Conservation (phyloP, 1,140 invertebrate genomes). For the Anoplolepis gracilipes region DNA sequence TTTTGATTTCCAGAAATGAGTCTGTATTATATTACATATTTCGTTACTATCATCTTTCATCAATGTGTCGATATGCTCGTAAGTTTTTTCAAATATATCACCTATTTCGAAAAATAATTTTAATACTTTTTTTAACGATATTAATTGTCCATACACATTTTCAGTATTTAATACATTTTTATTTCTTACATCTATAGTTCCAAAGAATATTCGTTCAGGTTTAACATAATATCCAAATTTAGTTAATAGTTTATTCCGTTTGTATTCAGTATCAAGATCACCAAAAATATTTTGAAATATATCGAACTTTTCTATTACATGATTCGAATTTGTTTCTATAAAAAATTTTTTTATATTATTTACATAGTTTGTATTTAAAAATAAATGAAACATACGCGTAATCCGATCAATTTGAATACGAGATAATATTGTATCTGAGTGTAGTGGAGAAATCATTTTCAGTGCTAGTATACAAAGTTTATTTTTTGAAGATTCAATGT, state of each 20-base stretch:
- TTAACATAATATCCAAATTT: background rate
- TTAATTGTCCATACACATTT: conserved; percentile 8
- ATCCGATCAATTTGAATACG: conserved; percentile 1
- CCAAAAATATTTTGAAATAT: background rate
- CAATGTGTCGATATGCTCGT: background rate
- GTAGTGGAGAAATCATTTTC: conserved; percentile 25
- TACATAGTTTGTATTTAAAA: conserved; percentile 26
- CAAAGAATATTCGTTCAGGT: conserved; percentile 14
- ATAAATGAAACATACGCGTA: background rate
- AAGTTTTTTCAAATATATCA: conserved; percentile 5
- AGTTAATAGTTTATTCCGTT: conserved; percentile 4
- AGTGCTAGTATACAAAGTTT: background rate
- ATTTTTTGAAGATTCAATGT: background rate
- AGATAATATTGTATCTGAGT: conserved; percentile 19
- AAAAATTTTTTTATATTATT: background rate
- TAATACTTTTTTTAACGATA: background rate
- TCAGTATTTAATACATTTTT: background rate
- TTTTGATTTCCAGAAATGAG: conserved; percentile 19
- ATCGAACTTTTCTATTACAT: background rate
- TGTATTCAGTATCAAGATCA: conserved; percentile 9
- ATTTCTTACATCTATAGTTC: conserved; percentile 12
- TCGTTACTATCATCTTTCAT: background rate
- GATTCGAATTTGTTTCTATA: background rate
- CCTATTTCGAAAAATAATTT: conserved; percentile 15
- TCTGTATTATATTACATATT: conserved; percentile 23